Base-by-base conservation (phyloP, 53 echinoderm and acorn worm species). In the Paracentrotus lividus region DNA sequence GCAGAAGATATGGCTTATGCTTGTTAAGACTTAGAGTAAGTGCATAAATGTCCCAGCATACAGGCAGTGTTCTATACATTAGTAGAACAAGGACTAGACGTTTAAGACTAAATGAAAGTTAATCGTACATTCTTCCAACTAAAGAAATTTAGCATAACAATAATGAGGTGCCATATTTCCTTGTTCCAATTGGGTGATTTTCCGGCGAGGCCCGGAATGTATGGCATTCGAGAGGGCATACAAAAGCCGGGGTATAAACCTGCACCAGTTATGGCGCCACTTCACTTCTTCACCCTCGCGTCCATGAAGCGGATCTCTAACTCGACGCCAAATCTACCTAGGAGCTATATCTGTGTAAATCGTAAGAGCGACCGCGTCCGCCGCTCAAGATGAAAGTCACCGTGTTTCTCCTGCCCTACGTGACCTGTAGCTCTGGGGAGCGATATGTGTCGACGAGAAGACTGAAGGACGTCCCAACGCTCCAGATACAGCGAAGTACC, bases 311-410 rank as follows among this genome's bases (percentile, higher is more conserved):
- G 1, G 27, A 44, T n/a, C 5, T 40, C 20, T 20, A 40, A n/a
- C 21, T 47, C 47, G 26, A n/a, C 81, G 10, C 81, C n/a, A 24
- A 5, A 26, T 45, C 26, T 47, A 44, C 81, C 81, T n/a, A n/a
- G n/a, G 81, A 81, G 81, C 81, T 81, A 45, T 81, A 44, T 47
- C 44, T 24, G 44, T 27, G 81, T n/a, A n/a, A 81, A 24, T 45
- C 8, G 76, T n/a, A 76, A 76, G 9, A 6, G 45, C 81, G 47
- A 44, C 72, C 40, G 13, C 36, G 36, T 21, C 4, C 72, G 72
- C 40, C 38, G 16, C 20, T 40, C 72, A 72, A 72, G 47, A 44
- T 81, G 81, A 81, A 10, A 13, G 24, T 47, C 26, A 81, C 47
- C 47, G 81, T n/a, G n/a, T 81, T 45, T 18, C 55, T 87, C 4